These are phyloP conservation scores for Indicator maculatus DNA, from an alignment of 2,113 vertebrate genomes.

Conservation along the genomic window DNA sequence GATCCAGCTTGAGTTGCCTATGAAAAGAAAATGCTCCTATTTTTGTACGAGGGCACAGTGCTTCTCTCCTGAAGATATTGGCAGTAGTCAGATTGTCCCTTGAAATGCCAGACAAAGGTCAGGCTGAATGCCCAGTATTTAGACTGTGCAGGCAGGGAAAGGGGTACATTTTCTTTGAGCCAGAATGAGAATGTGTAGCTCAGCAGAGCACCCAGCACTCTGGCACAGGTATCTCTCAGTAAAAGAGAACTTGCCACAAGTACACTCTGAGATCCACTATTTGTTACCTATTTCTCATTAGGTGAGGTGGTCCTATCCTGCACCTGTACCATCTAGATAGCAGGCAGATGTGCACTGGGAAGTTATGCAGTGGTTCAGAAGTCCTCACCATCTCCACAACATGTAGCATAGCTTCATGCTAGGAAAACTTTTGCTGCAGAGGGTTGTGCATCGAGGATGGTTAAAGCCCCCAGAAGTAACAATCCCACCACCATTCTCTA, in stretches of 20 bases:
- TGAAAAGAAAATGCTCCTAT: not conserved
- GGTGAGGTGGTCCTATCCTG: not conserved
- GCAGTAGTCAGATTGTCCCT: not conserved
- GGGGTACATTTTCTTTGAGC: not conserved
- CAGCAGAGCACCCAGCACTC: not conserved
- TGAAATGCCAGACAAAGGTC: not conserved
- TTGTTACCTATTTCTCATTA: not conserved
- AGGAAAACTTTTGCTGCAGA: not conserved
- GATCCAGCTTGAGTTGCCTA: not conserved
- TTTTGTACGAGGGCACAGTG: not conserved
- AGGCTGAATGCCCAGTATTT: not conserved
- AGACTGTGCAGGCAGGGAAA: fast-evolving
- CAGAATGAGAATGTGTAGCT: not conserved
- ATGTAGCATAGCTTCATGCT: not conserved
- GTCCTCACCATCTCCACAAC: not conserved
- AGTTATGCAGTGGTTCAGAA: not conserved
- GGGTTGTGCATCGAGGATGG: not conserved
- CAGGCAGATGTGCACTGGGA: not conserved
- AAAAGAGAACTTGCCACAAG: not conserved
- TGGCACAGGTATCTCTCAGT: not conserved
- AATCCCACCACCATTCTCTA: not conserved
- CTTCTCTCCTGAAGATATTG: not conserved
- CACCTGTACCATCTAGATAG: not conserved
- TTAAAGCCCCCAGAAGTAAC: not conserved
- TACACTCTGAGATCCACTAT: not conserved